Evolutionary conservation across 2,888 invertebrate genomes (phyloP).

Genomic region (Phrixothrix hirtus): DNA sequence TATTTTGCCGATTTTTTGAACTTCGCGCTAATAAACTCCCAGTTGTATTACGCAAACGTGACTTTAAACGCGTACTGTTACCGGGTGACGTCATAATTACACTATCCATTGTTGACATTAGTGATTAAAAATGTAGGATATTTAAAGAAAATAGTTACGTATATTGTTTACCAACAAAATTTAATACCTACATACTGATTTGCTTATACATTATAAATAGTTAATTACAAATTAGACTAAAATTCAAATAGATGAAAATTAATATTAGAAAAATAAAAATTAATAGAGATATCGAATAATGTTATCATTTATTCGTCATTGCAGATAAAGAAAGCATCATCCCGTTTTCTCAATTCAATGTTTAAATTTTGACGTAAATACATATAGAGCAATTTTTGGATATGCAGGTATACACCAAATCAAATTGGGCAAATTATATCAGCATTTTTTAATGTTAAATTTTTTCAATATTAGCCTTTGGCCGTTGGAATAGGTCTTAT

Average conservation of each 20-base stretch:
- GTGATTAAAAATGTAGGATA: background rate
- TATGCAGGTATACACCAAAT: too few species aligned
- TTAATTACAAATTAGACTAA: background rate
- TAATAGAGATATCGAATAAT: background rate
- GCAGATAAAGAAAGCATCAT: background rate
- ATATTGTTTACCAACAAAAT: background rate
- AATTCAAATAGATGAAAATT: background rate
- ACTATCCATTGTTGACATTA: constrained; percentile 56
- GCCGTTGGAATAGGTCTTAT: background rate
- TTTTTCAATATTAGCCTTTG: background rate
- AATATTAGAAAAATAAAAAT: background rate
- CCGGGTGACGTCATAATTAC: constrained; percentile 59
- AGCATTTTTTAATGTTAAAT: background rate
- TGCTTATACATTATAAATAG: background rate
- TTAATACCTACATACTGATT: too few species aligned
- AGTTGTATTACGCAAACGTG: constrained; percentile 57
- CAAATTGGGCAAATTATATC: background rate
- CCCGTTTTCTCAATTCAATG: background rate
- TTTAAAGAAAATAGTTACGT: background rate
- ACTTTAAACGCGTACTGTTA: constrained; percentile 52
- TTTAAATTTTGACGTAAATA: background rate
- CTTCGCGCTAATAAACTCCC: constrained; percentile 34
- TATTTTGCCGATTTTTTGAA: constrained; percentile 28
- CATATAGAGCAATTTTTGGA: too few species aligned
- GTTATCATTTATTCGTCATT: background rate